Percentiles rank a stretch among this genome's conserved stretches.
phyloP scores from a whole-genome alignment of 2,797 vertebrate genomes.

The Ceyx erithaca region DNA sequence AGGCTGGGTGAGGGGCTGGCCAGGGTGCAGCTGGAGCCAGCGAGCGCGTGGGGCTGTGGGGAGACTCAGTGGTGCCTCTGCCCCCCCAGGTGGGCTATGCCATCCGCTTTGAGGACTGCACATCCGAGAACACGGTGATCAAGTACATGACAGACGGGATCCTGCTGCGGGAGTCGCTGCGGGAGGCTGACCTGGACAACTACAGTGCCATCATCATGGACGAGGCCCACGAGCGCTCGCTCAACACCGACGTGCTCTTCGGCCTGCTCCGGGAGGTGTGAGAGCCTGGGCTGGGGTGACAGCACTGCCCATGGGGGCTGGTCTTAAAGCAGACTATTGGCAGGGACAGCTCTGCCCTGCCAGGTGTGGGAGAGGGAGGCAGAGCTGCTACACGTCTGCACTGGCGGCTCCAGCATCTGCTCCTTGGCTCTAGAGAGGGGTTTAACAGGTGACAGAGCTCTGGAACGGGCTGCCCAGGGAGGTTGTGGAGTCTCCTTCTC shows the following conservation, averaged over 20 bases:
- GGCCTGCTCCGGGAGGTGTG: constrained; percentile 93
- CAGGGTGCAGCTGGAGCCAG: neutral
- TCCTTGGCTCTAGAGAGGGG: neutral
- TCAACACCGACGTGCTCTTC: constrained; percentile 96
- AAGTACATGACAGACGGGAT: constrained; percentile 99
- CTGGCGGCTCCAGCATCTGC: neutral
- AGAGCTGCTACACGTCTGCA: neutral
- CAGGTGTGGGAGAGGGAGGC: neutral
- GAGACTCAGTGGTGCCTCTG: neutral
- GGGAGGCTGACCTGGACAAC: constrained; percentile 96
- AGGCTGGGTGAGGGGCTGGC: too few relatives aligned
- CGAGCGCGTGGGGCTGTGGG: accelerated
- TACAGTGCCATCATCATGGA: constrained; percentile 99
- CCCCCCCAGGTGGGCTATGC: constrained; percentile 92
- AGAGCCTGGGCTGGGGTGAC: neutral
- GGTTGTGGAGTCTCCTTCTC: too few relatives aligned
- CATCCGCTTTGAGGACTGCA: constrained; percentile 98
- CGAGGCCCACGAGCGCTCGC: constrained; percentile 95
- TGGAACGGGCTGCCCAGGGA: too few relatives aligned
- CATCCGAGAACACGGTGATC: constrained; percentile 94
- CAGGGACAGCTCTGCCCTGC: neutral
- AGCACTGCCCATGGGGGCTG: accelerated
- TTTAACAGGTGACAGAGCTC: too few relatives aligned
- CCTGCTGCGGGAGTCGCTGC: constrained; percentile 93
- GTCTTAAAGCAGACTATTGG: neutral